Percentiles rank a stretch among this genome's conserved stretches.
Evolutionary conservation across 1,140 invertebrate genomes (phyloP).

Genomic region (Venturia canescens): DNA sequence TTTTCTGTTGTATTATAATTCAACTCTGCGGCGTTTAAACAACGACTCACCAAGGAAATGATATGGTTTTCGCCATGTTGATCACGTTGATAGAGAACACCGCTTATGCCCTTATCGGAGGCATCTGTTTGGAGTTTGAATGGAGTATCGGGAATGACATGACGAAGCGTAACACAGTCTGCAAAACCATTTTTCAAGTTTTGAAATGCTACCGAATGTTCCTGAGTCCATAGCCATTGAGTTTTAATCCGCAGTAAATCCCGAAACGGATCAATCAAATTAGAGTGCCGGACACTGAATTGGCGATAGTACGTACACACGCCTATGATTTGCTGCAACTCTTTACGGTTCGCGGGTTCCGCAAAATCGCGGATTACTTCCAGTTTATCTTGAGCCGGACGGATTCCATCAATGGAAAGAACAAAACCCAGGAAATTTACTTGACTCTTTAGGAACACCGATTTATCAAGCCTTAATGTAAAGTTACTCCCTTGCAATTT

Average conservation of each 20-base stretch:
- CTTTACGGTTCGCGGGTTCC: slow-evolving; percentile 48
- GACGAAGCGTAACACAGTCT: not conserved
- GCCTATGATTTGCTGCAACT: slow-evolving; percentile 51
- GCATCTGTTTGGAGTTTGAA: slow-evolving; percentile 25
- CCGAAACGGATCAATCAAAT: slow-evolving; percentile 46
- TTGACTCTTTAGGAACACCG: not conserved
- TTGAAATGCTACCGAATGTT: not conserved
- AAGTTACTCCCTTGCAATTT: slow-evolving; percentile 43
- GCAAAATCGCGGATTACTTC: slow-evolving; percentile 46
- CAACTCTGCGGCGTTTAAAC: slow-evolving; percentile 33
- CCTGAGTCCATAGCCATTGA: slow-evolving; percentile 16
- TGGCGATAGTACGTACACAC: slow-evolving; percentile 53
- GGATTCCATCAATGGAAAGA: not conserved
- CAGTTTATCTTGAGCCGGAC: slow-evolving; percentile 33
- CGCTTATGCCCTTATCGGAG: not conserved
- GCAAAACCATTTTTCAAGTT: slow-evolving; percentile 46
- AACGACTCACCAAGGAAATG: slow-evolving; percentile 20
- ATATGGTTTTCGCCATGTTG: not conserved
- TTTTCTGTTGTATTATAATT: slow-evolving; percentile 47
- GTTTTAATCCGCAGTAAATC: slow-evolving; percentile 37
- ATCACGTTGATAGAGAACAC: slow-evolving; percentile 22
- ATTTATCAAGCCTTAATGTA: slow-evolving; percentile 21
- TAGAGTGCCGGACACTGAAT: slow-evolving; percentile 37
- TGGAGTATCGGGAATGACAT: slow-evolving; percentile 27
- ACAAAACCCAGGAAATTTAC: not conserved